Evolutionary conservation across 2,113 vertebrate species (phyloP), one percentile per base, ranked within the genome.

Genomic region (Paradisaea rubra): DNA sequence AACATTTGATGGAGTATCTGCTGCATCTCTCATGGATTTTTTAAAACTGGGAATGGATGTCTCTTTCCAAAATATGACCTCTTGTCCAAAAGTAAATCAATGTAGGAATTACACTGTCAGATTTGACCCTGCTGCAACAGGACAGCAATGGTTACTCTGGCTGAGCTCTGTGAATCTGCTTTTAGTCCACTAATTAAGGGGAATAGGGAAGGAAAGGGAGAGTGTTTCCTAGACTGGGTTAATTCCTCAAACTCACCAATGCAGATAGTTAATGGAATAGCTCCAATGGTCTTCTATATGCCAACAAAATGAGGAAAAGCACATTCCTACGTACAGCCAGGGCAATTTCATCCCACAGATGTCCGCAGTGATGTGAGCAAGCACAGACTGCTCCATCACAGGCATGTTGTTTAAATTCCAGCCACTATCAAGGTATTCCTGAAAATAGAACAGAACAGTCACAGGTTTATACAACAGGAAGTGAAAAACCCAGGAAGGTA

Each of bases 351-450:
- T 99, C 71, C 99, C 99, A 87, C 99, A 99, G 93, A 99, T 99
- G 97, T 99, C 99, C 6, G 99, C 99, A 18, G 99, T 99, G 73
- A 99, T 99, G 54, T 99, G 99, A 79, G 99, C 99, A 86, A 99
- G 98, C 7, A 99, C 99, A 47, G 99, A 99, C 2, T 99, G 99
- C 76, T 99, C 98, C 99, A 99, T 99, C 98, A 99, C 99, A 1
- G 99, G 99, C 99, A 99, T 98, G 96, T 99, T 99, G 97, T 99
- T 99, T 80, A 99, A 98, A 98, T 99, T 99, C 99, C 99, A 99
- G 78, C 99, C 99, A 88, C 99, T 99, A 61, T 98, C 97, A 45
- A 99, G 98, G 93, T 99, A 99, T 53, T 99, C 99, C 99, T 99
- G 96, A 56, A 96, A 93, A 61, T 10, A 4, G 59, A 93, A 70